Conservation (phyloP, 2,113 vertebrate species). For the Oxyruncus cristatus region DNA sequence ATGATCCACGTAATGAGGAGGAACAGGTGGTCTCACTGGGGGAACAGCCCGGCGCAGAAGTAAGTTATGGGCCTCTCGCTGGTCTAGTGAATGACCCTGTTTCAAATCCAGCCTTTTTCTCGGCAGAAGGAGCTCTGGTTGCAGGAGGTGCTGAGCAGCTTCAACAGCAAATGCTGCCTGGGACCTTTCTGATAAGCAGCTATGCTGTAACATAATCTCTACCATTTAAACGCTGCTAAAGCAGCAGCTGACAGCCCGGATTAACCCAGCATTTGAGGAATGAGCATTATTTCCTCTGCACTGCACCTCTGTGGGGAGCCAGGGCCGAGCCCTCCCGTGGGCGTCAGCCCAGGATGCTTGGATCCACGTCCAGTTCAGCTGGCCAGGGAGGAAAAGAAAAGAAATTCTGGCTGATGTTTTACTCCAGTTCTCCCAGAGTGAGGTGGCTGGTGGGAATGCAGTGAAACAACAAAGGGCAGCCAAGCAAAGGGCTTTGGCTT, state of each 20-base stretch:
- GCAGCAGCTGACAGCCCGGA: not conserved
- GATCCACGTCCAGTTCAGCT: not conserved
- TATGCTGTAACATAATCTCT: not conserved
- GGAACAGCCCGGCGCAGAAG: not conserved
- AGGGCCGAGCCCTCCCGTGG: not conserved
- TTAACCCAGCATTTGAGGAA: not conserved
- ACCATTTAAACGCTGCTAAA: not conserved
- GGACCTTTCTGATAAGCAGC: not conserved
- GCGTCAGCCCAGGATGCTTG: accelerated
- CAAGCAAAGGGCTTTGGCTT: not conserved
- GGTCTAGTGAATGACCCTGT: not conserved
- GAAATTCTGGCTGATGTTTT: not conserved
- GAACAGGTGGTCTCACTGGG: not conserved
- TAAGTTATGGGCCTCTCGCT: not conserved
- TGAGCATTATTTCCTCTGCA: not conserved
- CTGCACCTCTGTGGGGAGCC: not conserved
- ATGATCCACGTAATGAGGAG: not conserved
- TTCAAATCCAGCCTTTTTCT: not conserved
- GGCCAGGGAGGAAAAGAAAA: not conserved
- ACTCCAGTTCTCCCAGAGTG: not conserved
- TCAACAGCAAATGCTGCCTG: accelerated
- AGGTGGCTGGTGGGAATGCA: not conserved
- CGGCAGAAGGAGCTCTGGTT: not conserved
- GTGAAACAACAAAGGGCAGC: not conserved
- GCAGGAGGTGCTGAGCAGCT: not conserved